These are phyloP conservation scores for Cheilosia vulpina DNA, from an alignment of 2,888 invertebrate genomes.

Conservation along the genomic window DNA sequence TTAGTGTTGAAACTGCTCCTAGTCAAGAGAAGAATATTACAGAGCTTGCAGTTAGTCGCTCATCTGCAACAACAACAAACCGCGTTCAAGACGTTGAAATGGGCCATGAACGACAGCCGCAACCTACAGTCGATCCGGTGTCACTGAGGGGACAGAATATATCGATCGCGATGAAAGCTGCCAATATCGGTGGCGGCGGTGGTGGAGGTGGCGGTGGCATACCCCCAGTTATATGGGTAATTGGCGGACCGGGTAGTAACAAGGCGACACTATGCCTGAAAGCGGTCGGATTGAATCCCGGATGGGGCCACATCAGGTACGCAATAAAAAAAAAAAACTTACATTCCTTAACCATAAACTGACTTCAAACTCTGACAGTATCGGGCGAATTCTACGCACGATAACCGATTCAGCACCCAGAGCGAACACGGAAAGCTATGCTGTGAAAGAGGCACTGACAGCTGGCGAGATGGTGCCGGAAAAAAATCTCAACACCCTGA, in stretches of 20 bases:
- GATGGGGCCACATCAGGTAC: slow-evolving; percentile 90
- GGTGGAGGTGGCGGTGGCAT: slow-evolving; percentile 72
- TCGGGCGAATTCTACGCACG: slow-evolving; percentile 91
- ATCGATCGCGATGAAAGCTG: slow-evolving; percentile 76
- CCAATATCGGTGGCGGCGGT: slow-evolving; percentile 32
- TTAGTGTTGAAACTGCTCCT: slow-evolving; percentile 86
- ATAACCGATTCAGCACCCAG: slow-evolving; percentile 88
- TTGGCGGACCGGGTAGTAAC: slow-evolving; percentile 96
- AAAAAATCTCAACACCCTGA: slow-evolving; percentile 90
- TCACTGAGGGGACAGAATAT: slow-evolving; percentile 76
- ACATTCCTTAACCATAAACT: neutral
- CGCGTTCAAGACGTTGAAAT: slow-evolving; percentile 70
- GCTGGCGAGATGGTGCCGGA: slow-evolving; percentile 92
- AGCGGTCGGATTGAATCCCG: slow-evolving; percentile 87
- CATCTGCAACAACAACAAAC: slow-evolving; percentile 68
- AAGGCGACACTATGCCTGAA: slow-evolving; percentile 91
- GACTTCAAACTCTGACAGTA: slow-evolving; percentile 82
- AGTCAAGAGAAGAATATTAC: slow-evolving; percentile 83
- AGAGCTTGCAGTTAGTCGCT: slow-evolving; percentile 77
- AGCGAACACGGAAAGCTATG: slow-evolving; percentile 86
- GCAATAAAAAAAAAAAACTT: neutral
- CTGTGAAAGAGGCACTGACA: slow-evolving; percentile 88
- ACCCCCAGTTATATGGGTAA: slow-evolving; percentile 86
- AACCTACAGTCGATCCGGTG: slow-evolving; percentile 56
- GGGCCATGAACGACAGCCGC: neutral